Base-by-base conservation (phyloP, 2,797 vertebrate species). In the Poecilia gillii region DNA sequence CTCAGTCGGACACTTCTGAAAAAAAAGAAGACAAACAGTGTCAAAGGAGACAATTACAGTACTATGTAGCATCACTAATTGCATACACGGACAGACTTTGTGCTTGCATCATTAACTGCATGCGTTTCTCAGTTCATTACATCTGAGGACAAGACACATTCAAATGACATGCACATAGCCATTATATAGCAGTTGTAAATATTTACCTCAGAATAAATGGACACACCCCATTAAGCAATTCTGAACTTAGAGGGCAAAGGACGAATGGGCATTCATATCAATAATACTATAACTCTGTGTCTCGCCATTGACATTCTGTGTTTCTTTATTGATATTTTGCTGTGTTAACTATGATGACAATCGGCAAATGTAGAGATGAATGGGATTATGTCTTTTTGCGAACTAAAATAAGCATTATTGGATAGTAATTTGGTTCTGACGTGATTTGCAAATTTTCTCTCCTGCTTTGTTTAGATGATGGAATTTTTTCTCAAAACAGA, bases 351-450 rank as follows among this genome's bases (percentile, higher is more conserved):
- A 45, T 83, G 79, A 87, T 81, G 81, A 88, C 88, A 93, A 91
- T 45, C 45, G 86, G 77, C 90, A 85, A 83, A 82, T 76, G 76
- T 75, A 81, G 83, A 90, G 88, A 95, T 92, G 81, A 94, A 94
- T 91, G 86, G 83, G 75, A 92, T 91, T 87, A 90, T 88, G 84
- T 86, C 70, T 86, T 90, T 91, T 87, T 93, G 84, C 92, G 89
- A 88, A 86, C 80, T 90, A 85, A 90, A 93, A 93, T 91, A 84
- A 90, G 84, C 89, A 91, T 93, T 93, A 93, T 94, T 93, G 87
- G 86, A 90, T 84, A 89, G 84, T 94, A 93, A 94, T 94, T 93
- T 83, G 90, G 90, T 93, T 93, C 86, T 86, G 85, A 85, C 82
- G 84, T 43, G 76, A 87, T 92, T 94, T 92, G 87, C 87, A 91